These are phyloP conservation scores for Coregonus clupeaformis DNA, from an alignment of 2,113 vertebrate species.

Conservation along the genomic window DNA sequence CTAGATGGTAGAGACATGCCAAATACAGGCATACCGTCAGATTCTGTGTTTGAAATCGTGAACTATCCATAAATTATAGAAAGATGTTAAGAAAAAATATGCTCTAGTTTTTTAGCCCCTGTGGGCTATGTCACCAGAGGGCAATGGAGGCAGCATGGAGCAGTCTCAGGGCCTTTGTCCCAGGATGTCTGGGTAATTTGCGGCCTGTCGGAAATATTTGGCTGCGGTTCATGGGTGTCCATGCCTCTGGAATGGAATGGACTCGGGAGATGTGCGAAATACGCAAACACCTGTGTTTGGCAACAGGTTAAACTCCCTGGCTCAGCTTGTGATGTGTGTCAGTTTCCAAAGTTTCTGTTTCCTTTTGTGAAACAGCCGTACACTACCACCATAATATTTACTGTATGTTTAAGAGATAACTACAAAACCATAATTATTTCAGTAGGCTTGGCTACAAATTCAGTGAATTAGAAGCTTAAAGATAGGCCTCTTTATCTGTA, in stretches of 20 bases:
- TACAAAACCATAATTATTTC: too few species aligned
- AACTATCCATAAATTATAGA: too few species aligned
- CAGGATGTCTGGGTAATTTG: slow-evolving; percentile 24
- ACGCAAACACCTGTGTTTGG: slow-evolving; percentile 24
- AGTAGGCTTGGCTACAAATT: too few species aligned
- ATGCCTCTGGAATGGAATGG: slow-evolving; percentile 23
- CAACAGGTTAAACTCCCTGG: slow-evolving; percentile 5
- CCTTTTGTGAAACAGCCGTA: too few species aligned
- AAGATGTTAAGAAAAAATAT: too few species aligned
- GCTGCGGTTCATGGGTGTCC: slow-evolving; percentile 16
- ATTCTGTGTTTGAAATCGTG: too few species aligned
- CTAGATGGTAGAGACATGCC: too few species aligned
- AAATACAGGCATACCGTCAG: too few species aligned
- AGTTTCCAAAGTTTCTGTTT: neutral
- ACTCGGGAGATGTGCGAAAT: slow-evolving; percentile 5
- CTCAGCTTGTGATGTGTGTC: neutral
- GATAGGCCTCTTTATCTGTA: neutral
- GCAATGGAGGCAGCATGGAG: too few species aligned
- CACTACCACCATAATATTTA: too few species aligned
- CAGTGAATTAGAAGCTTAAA: neutral
- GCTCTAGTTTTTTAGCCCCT: too few species aligned
- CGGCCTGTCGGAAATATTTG: slow-evolving; percentile 31
- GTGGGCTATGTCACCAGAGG: neutral
- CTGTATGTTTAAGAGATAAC: too few species aligned
- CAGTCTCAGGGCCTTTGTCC: slow-evolving; percentile 23